Percentiles rank a stretch among this genome's conserved stretches.
These are phyloP conservation scores for Zaprionus tsacasi DNA, from an alignment of 1,140 invertebrate species.

Conservation along the genomic window DNA sequence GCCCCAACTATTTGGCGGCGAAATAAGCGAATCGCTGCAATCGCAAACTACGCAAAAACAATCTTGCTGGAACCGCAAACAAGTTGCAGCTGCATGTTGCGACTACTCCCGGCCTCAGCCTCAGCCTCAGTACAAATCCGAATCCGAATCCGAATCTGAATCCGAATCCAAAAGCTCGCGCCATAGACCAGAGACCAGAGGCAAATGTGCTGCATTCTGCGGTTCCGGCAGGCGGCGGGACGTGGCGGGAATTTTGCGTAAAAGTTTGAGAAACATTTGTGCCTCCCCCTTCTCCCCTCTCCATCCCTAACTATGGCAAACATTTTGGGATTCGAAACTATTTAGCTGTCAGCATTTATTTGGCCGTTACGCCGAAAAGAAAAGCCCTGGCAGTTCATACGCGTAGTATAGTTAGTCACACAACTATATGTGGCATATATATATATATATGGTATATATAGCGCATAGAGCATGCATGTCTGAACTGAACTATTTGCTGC, in stretches of 20 bases:
- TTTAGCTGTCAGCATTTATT: slow-evolving; percentile 75
- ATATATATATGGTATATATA: slow-evolving; percentile 10
- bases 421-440: slow-evolving; percentile 20
- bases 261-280: slow-evolving; percentile 73
- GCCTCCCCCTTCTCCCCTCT: neutral
- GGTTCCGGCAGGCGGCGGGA: slow-evolving; percentile 48
- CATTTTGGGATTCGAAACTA: slow-evolving; percentile 77
- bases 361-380: slow-evolving; percentile 20
- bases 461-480: neutral
- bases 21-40: slow-evolving; percentile 51
- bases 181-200: neutral
- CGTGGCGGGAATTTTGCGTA: slow-evolving; percentile 65
- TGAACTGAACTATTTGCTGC: slow-evolving; percentile 21
- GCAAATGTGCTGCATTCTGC: slow-evolving; percentile 72
- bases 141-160: neutral
- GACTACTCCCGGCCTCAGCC: slow-evolving; percentile 1
- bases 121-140: slow-evolving; percentile 17
- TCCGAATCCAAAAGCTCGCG: slow-evolving; percentile 1
- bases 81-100: slow-evolving; percentile 68
- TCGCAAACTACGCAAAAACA: slow-evolving; percentile 54
- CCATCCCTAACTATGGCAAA: slow-evolving; percentile 68
- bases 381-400: slow-evolving; percentile 25
- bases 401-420: slow-evolving; percentile 1
- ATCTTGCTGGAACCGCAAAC: slow-evolving; percentile 69
- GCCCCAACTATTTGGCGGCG: slow-evolving; percentile 65